A percentile compares a stretch with the other conserved stretches of the same genome.
Evolutionary conservation across 2,797 vertebrate species (phyloP).

Genomic region (Chromis chromis): DNA sequence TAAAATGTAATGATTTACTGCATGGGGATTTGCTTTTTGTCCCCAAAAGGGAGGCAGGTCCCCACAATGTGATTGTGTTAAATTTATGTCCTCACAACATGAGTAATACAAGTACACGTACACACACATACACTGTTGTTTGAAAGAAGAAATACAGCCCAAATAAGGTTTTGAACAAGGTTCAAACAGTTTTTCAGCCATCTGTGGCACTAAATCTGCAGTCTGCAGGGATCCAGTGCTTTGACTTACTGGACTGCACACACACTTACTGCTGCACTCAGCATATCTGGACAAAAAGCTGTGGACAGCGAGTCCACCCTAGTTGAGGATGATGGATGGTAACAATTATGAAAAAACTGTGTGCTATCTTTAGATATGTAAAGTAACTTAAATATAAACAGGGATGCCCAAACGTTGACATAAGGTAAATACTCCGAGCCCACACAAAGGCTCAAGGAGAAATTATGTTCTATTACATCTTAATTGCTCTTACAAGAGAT

Average conservation of each 20-base stretch:
- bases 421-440: not conserved
- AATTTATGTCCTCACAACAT: too few species aligned
- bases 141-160: slow-evolving; percentile 39
- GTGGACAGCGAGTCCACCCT: slow-evolving; percentile 39
- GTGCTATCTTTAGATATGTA: slow-evolving; percentile 41
- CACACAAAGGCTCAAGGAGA: not conserved
- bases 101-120: slow-evolving; percentile 1
- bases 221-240: slow-evolving; percentile 66
- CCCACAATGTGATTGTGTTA: too few species aligned
- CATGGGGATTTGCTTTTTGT: not conserved
- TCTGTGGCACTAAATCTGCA: slow-evolving; percentile 71
- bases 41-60: too few species aligned
- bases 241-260: slow-evolving; percentile 57
- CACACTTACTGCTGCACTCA: slow-evolving; percentile 61
- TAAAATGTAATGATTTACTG: not conserved
- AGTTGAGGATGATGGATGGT: slow-evolving; percentile 67
- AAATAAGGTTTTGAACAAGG: slow-evolving; percentile 63
- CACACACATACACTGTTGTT: slow-evolving; percentile 28
- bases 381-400: slow-evolving; percentile 42
- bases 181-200: slow-evolving; percentile 70
- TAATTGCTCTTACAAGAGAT: not conserved
- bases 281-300: slow-evolving; percentile 63
- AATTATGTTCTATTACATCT: not conserved
- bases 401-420: slow-evolving; percentile 2
- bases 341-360: slow-evolving; percentile 59